phyloP scores from a whole-genome alignment of 2,888 invertebrate species.

The Sceliomorpha sp. region DNA sequence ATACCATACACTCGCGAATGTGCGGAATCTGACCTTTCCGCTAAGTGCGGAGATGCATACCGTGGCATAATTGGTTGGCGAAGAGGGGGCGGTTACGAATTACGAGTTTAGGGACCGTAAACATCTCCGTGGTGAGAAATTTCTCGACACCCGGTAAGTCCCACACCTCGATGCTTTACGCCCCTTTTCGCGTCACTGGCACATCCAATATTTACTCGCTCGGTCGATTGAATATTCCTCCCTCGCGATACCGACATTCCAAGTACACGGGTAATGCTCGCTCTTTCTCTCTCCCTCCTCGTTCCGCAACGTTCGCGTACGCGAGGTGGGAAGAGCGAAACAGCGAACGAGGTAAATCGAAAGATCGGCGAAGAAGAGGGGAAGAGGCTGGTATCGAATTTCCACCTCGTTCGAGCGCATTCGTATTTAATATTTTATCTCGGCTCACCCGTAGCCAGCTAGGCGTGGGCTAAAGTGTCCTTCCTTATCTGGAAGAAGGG shows the following conservation, averaged over 20 bases:
- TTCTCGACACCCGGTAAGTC: conserved; percentile 63
- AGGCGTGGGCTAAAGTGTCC: conserved; percentile 40
- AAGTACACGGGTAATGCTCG: conserved; percentile 69
- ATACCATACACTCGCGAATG: too few relatives aligned
- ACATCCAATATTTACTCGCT: conserved; percentile 76
- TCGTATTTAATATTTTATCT: conserved; percentile 73
- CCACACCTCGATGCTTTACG: conserved; percentile 28
- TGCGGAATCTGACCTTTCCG: conserved; percentile 49
- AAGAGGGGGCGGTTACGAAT: too few relatives aligned
- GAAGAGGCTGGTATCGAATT: conserved; percentile 67
- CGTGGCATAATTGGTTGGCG: conserved; percentile 44
- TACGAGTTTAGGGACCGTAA: conserved; percentile 24
- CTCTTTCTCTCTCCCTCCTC: too few relatives aligned
- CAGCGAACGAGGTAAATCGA: conserved; percentile 36
- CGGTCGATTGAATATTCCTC: conserved; percentile 73
- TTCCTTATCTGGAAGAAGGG: conserved; percentile 22
- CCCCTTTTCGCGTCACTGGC: conserved; percentile 55
- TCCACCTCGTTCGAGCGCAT: conserved; percentile 67
- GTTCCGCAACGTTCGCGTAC: too few relatives aligned
- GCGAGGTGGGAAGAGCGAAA: conserved; percentile 37
- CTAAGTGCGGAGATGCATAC: conserved; percentile 49
- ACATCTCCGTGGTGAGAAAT: conserved; percentile 62
- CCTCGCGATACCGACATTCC: conserved; percentile 66
- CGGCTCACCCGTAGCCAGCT: conserved; percentile 30
- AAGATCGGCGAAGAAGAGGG: conserved; percentile 38